Evolutionary conservation across 2,113 vertebrate genomes (phyloP).

Genomic region (Kryptolebias marmoratus): DNA sequence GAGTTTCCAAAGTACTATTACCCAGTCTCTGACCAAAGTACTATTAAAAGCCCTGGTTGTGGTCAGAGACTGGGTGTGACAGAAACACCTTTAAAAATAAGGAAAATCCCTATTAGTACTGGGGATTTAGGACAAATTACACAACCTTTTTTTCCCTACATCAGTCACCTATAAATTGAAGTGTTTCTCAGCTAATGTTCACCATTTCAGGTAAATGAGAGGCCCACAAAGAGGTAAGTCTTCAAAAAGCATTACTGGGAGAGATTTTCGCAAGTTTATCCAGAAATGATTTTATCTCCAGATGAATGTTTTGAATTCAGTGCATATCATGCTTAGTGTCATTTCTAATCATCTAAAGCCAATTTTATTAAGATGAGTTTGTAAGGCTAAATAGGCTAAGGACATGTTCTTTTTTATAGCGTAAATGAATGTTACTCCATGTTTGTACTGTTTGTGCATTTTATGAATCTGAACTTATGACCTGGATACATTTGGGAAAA

Average conservation of each 20-base stretch:
- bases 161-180: neutral
- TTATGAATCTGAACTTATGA: conserved; percentile 68
- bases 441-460: conserved; percentile 41
- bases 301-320: neutral
- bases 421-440: conserved; percentile 36
- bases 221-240: too few species aligned
- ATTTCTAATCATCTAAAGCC: neutral
- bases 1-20: neutral
- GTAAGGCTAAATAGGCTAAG: conserved; percentile 32
- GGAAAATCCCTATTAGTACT: conserved; percentile 24
- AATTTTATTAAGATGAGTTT: conserved; percentile 18
- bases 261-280: neutral
- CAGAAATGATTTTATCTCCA: neutral
- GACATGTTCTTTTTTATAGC: conserved; percentile 9
- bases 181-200: conserved; percentile 3
- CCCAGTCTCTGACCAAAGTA: too few species aligned
- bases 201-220: too few species aligned
- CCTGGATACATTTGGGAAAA: conserved; percentile 43
- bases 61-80: conserved; percentile 31
- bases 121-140: conserved; percentile 16
- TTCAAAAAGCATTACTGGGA: too few species aligned
- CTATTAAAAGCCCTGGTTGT: conserved; percentile 32
- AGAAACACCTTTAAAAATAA: conserved; percentile 17
- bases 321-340: neutral
- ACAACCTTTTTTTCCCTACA: conserved; percentile 1